These are phyloP conservation scores for Mayetiola destructor DNA, from an alignment of 2,888 invertebrate species.

Conservation along the genomic window DNA sequence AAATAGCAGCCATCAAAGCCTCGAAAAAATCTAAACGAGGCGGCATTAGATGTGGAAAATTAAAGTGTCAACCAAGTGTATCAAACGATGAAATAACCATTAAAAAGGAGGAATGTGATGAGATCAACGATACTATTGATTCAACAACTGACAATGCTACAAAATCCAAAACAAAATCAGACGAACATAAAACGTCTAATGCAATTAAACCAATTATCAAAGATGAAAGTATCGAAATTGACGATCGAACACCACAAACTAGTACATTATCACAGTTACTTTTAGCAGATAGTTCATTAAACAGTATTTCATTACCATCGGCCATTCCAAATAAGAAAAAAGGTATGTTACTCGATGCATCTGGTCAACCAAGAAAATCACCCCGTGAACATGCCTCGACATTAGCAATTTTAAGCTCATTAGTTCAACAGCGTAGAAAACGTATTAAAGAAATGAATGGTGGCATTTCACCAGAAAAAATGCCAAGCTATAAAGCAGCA, in stretches of 20 bases:
- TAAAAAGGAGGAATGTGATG: too few relatives aligned
- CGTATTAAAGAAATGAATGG: slow-evolving; percentile 21
- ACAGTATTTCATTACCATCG: background rate
- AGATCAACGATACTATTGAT: too few relatives aligned
- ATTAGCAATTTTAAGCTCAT: slow-evolving; percentile 59
- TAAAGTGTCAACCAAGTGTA: background rate
- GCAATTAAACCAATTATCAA: background rate
- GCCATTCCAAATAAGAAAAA: slow-evolving; percentile 3
- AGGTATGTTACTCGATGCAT: slow-evolving; percentile 32
- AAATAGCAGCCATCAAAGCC: slow-evolving; percentile 30
- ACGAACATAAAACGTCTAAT: background rate
- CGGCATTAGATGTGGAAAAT: slow-evolving; percentile 17
- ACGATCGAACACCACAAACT: background rate
- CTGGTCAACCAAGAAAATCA: slow-evolving; percentile 57
- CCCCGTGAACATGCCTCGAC: slow-evolving; percentile 82
- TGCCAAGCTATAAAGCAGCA: slow-evolving; percentile 1
- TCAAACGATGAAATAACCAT: slow-evolving; percentile 14
- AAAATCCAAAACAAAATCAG: too few relatives aligned
- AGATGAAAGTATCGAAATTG: background rate
- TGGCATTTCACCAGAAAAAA: slow-evolving; percentile 16
- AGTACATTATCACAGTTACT: background rate
- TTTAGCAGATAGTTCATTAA: background rate
- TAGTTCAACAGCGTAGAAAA: slow-evolving; percentile 39
- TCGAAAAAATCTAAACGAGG: slow-evolving; percentile 29
- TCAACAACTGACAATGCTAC: too few relatives aligned